These are phyloP conservation scores for Arothron firmamentum DNA, from an alignment of 2,113 vertebrate species.

Conservation along the genomic window DNA sequence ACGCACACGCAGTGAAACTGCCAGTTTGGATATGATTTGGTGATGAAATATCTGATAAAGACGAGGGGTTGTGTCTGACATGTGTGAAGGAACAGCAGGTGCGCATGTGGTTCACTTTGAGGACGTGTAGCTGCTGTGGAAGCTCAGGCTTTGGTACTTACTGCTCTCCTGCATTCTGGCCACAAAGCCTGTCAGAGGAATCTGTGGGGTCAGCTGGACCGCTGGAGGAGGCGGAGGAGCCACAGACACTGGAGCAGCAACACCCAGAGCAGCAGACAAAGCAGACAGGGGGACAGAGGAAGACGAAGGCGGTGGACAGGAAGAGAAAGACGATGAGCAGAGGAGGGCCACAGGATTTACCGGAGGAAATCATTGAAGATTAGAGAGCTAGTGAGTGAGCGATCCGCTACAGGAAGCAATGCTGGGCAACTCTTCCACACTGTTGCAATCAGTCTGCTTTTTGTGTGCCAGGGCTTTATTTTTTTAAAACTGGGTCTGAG, in stretches of 20 bases:
- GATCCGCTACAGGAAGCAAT: constrained; percentile 27
- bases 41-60: too few species aligned
- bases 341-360: background rate
- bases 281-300: constrained; percentile 24
- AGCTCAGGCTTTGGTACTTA: constrained; percentile 80
- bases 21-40: too few species aligned
- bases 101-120: too few species aligned
- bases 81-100: too few species aligned
- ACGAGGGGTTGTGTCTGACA: too few species aligned
- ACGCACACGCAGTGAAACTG: too few species aligned
- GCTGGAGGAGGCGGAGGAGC: constrained; percentile 95
- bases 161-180: constrained; percentile 99
- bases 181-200: constrained; percentile 99
- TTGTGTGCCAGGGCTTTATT: constrained; percentile 18
- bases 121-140: too few species aligned
- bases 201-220: constrained; percentile 99
- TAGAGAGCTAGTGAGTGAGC: constrained; percentile 37
- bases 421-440: constrained; percentile 27
- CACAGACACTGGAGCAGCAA: constrained; percentile 86
- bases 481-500: constrained; percentile 3
- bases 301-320: constrained; percentile 29
- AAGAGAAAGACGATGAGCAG: constrained; percentile 16
- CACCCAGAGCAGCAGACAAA: constrained; percentile 5
- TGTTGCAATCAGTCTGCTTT: constrained; percentile 24
- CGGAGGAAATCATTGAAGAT: background rate